A percentile compares a stretch with the other conserved stretches of the same genome.
Evolutionary conservation across 1,140 invertebrate genomes (phyloP).

Genomic region (Drosophila bocki): DNA sequence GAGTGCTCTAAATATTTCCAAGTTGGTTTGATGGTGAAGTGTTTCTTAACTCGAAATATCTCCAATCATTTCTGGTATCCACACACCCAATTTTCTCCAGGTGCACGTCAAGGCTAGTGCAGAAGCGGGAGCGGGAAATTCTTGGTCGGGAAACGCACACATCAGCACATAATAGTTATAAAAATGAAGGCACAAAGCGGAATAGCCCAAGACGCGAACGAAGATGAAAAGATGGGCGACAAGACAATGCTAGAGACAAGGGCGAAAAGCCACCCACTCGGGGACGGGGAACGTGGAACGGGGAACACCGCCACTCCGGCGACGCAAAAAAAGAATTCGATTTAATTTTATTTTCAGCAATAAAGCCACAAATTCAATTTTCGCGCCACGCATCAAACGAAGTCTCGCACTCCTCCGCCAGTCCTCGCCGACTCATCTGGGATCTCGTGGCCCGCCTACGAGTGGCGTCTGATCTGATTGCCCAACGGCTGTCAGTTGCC

Average conservation of each 20-base stretch:
- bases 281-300: not conserved
- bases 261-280: not conserved
- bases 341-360: conserved; percentile 85
- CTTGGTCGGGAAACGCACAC: conserved; percentile 64
- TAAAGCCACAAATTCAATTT: conserved; percentile 84
- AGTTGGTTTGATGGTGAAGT: too few relatives aligned
- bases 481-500: conserved; percentile 43
- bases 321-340: conserved; percentile 67
- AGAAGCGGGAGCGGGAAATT: not conserved
- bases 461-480: conserved; percentile 48
- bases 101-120: not conserved
- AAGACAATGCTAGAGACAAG: conserved; percentile 46
- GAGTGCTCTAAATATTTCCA: too few relatives aligned
- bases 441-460: conserved; percentile 8
- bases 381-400: conserved; percentile 66
- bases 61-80: not conserved
- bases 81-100: not conserved
- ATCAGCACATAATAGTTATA: conserved; percentile 79
- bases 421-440: not conserved
- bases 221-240: conserved; percentile 23
- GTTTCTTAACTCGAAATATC: too few relatives aligned
- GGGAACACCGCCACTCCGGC: not conserved
- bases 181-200: conserved; percentile 70
- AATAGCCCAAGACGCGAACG: conserved; percentile 49
- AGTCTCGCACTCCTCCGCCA: conserved; percentile 2